phyloP scores from a whole-genome alignment of 2,113 vertebrate genomes.

The Corapipo altera region DNA sequence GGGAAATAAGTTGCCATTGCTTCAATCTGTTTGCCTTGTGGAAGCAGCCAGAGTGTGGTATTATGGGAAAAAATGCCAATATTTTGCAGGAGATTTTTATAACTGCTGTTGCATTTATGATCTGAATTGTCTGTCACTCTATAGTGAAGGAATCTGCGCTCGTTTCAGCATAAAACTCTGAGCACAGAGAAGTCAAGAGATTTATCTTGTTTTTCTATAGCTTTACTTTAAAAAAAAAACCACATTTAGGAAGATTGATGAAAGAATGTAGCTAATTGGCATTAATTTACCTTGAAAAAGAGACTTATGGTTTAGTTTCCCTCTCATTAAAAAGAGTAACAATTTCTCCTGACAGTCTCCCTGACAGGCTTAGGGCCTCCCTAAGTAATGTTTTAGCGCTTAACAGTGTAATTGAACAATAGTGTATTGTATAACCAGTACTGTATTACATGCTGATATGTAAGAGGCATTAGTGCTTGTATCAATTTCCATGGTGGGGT shows the following conservation, averaged over 20 bases:
- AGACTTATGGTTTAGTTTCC: constrained; percentile 1
- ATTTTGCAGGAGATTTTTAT: not conserved
- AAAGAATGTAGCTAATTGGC: not conserved
- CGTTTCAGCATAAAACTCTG: not conserved
- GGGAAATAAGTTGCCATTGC: not conserved
- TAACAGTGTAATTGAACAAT: constrained; percentile 36
- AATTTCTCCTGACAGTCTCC: constrained; percentile 19
- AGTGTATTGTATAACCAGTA: not conserved
- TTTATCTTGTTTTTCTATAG: not conserved
- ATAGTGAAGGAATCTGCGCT: not conserved
- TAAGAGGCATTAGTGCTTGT: constrained; percentile 35
- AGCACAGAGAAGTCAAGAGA: not conserved
- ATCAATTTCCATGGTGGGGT: constrained; percentile 51
- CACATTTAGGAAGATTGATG: not conserved
- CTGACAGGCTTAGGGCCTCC: constrained; percentile 17
- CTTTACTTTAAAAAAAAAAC: not conserved
- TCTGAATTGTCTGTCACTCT: not conserved
- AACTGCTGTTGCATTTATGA: not conserved
- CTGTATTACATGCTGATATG: constrained; percentile 9
- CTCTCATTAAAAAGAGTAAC: constrained; percentile 41
- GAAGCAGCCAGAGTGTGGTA: not conserved
- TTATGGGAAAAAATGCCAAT: not conserved
- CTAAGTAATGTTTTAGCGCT: constrained; percentile 42
- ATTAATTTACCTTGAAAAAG: constrained; percentile 17
- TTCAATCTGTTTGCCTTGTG: not conserved